A percentile compares a stretch with the other conserved stretches of the same genome.
phyloP scores from a whole-genome alignment of 1,140 invertebrate genomes.

The Drosophila insularis region DNA sequence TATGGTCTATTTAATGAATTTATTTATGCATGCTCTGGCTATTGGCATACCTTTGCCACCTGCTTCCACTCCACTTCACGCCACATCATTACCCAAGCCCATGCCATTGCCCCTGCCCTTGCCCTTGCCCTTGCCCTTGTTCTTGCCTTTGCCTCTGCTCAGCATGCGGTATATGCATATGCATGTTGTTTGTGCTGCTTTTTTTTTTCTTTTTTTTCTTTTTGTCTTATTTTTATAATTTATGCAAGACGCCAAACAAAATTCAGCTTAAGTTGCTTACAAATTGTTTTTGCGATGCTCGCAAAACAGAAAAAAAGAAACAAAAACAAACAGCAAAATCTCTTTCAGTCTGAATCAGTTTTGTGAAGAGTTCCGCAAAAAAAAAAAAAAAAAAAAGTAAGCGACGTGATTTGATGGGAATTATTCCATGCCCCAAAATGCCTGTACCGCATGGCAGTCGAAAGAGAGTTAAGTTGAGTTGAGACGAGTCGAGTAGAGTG shows the following conservation, averaged over 20 bases:
- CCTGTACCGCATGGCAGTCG: not conserved
- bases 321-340: slow-evolving; percentile 26
- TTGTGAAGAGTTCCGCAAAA: slow-evolving; percentile 68
- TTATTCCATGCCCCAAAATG: slow-evolving; percentile 56
- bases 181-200: not conserved
- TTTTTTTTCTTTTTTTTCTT: slow-evolving; percentile 33
- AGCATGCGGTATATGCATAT: slow-evolving; percentile 12
- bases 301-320: slow-evolving; percentile 26
- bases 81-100: slow-evolving; percentile 12
- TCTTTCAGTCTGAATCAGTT: slow-evolving; percentile 65
- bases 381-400: not conserved
- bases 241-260: slow-evolving; percentile 72
- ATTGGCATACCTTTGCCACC: slow-evolving; percentile 11
- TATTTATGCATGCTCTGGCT: slow-evolving; percentile 15
- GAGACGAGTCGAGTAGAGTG: not conserved
- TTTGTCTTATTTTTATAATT: slow-evolving; percentile 57
- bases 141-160: not conserved
- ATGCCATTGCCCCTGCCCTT: not conserved
- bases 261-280: slow-evolving; percentile 66
- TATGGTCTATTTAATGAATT: slow-evolving; percentile 59
- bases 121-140: too few relatives aligned
- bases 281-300: slow-evolving; percentile 75
- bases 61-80: slow-evolving; percentile 16
- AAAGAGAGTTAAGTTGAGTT: slow-evolving; percentile 5
- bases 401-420: slow-evolving; percentile 76